Conservation (phyloP, 2,888 invertebrate genomes). For the Euzophera pinguis region DNA sequence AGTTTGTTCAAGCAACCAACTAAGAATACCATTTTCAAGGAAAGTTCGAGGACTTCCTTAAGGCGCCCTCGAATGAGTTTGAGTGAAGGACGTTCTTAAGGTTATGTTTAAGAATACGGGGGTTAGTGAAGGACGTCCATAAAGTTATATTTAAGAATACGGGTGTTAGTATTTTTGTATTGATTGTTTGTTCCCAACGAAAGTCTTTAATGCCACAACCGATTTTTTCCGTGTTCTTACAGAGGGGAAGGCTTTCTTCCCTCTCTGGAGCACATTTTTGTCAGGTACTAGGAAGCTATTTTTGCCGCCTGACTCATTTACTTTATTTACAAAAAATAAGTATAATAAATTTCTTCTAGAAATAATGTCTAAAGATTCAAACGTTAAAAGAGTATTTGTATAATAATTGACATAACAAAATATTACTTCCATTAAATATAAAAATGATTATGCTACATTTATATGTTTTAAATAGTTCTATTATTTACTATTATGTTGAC, state of each 20-base stretch:
- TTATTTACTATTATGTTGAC: background rate
- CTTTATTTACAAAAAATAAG: constrained; percentile 27
- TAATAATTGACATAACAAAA: no score
- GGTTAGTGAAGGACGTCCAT: no score
- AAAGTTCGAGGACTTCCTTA: no score
- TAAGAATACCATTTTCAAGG: no score
- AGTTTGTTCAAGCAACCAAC: no score
- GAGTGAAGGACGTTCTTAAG: no score
- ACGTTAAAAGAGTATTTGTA: no score
- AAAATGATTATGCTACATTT: background rate
- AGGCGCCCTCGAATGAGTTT: no score
- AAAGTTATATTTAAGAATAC: no score
- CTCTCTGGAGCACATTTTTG: constrained; percentile 65
- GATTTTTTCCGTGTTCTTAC: constrained; percentile 47
- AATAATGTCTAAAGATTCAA: no score
- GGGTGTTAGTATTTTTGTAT: no score
- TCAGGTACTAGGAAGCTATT: constrained; percentile 78
- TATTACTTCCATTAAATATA: background rate
- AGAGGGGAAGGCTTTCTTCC: constrained; percentile 39
- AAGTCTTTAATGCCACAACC: constrained; percentile 39
- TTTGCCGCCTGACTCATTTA: constrained; percentile 68
- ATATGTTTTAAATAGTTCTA: background rate
- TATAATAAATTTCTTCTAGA: constrained; percentile 1
- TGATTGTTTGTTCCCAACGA: constrained; percentile 64
- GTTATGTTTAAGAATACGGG: no score